Evolutionary conservation across 2,888 invertebrate genomes (phyloP).

Genomic region (Drosophila histrio): DNA sequence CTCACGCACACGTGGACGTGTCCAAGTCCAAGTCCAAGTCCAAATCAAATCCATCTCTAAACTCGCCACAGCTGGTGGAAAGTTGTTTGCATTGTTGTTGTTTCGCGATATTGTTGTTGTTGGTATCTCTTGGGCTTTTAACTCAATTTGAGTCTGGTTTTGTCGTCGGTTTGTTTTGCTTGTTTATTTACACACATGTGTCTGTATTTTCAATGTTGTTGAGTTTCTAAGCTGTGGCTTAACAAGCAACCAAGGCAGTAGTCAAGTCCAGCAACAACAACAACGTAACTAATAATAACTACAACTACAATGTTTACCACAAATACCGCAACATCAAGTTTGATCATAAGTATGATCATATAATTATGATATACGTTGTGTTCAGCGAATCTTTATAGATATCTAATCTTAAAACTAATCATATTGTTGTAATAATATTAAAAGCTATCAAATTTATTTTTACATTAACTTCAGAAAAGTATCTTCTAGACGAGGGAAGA

Average conservation of each 20-base stretch:
- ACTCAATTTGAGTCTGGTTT: slow-evolving; percentile 70
- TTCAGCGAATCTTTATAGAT: neutral
- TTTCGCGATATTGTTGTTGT: slow-evolving; percentile 11
- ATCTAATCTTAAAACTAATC: neutral
- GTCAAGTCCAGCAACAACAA: slow-evolving; percentile 20
- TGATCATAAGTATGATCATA: slow-evolving; percentile 35
- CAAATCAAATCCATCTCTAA: slow-evolving; percentile 61
- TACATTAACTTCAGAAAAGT: neutral
- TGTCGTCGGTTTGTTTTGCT: slow-evolving; percentile 41
- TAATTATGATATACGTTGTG: slow-evolving; percentile 1
- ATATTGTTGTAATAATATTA: neutral
- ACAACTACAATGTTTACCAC: slow-evolving; percentile 46
- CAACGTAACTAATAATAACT: slow-evolving; percentile 23
- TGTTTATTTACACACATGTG: slow-evolving; percentile 54
- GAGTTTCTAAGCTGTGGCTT: slow-evolving; percentile 58
- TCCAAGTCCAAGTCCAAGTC: slow-evolving; percentile 57
- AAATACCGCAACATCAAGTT: slow-evolving; percentile 34
- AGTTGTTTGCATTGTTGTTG: slow-evolving; percentile 65
- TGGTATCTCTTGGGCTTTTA: slow-evolving; percentile 65
- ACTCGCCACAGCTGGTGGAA: slow-evolving; percentile 61
- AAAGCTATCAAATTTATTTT: neutral
- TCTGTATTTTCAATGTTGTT: slow-evolving; percentile 60
- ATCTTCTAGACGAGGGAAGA: too few relatives aligned
- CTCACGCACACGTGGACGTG: slow-evolving; percentile 64
- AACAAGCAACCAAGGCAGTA: slow-evolving; percentile 45